phyloP scores from a whole-genome alignment of 1,140 invertebrate genomes.

The Papilio xuthus region DNA sequence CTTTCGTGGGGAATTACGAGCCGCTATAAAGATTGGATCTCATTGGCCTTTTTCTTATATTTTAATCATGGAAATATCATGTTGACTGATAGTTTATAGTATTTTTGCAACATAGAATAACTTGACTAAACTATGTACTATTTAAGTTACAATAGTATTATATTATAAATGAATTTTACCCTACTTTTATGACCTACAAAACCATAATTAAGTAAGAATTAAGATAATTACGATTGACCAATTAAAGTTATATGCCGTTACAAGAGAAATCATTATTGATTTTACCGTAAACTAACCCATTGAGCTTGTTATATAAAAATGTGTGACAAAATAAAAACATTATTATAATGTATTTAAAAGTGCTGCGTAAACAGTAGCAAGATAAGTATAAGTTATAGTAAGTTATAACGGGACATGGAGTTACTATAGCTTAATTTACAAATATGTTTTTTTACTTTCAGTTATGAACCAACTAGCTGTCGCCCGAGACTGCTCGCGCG shows the following conservation, averaged over 20 bases:
- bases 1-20: not conserved
- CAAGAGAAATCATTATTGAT: not conserved
- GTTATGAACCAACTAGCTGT: no score
- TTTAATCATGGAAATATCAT: not conserved
- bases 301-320: not conserved
- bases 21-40: not conserved
- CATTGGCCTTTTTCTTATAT: not conserved
- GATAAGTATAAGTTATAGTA: not conserved
- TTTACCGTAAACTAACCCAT: slow-evolving; percentile 11
- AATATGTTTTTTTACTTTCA: not conserved
- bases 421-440: not conserved
- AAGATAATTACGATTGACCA: not conserved
- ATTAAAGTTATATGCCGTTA: not conserved
- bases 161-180: not conserved
- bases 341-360: not conserved
- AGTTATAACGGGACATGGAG: not conserved
- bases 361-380: not conserved
- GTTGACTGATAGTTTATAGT: no score
- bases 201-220: not conserved
- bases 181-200: not conserved
- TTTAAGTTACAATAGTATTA: not conserved
- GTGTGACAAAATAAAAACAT: slow-evolving; percentile 1
- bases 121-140: no score
- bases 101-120: no score
- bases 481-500: no score